Conservation (phyloP, 2,797 vertebrate species). For the Ctenochaetus hawaiiensis region DNA sequence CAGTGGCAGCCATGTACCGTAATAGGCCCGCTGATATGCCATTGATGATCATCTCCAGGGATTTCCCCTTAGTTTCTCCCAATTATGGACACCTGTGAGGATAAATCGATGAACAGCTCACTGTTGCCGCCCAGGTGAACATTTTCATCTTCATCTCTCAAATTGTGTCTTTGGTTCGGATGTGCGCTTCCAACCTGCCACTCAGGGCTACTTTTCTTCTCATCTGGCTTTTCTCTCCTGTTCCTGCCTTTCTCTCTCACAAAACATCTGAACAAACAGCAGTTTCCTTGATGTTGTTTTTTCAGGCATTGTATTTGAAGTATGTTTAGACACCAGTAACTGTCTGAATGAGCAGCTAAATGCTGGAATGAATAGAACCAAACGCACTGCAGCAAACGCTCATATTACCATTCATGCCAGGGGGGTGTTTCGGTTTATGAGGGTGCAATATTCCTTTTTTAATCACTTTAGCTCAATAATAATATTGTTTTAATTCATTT, state of each 20-base stretch:
- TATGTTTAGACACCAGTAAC: slow-evolving; percentile 31
- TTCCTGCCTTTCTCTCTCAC: not conserved
- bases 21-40: slow-evolving; percentile 87
- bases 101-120: slow-evolving; percentile 88
- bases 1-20: slow-evolving; percentile 78
- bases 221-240: slow-evolving; percentile 23
- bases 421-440: slow-evolving; percentile 67
- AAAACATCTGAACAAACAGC: slow-evolving; percentile 28
- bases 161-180: slow-evolving; percentile 82
- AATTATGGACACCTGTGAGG: slow-evolving; percentile 80
- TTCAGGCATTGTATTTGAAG: slow-evolving; percentile 35
- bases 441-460: slow-evolving; percentile 77
- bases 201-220: slow-evolving; percentile 66
- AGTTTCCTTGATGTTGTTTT: slow-evolving; percentile 42
- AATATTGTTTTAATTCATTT: slow-evolving; percentile 81
- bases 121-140: slow-evolving; percentile 56
- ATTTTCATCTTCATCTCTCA: slow-evolving; percentile 81
- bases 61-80: slow-evolving; percentile 84
- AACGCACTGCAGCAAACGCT: slow-evolving; percentile 49
- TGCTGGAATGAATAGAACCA: slow-evolving; percentile 43
- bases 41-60: slow-evolving; percentile 90
- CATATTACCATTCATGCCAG: slow-evolving; percentile 63
- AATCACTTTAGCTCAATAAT: slow-evolving; percentile 81
- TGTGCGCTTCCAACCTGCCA: slow-evolving; percentile 72
- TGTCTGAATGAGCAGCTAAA: slow-evolving; percentile 50